phyloP scores from a whole-genome alignment of 2,113 vertebrate species.

The Hiodon tergisus region DNA sequence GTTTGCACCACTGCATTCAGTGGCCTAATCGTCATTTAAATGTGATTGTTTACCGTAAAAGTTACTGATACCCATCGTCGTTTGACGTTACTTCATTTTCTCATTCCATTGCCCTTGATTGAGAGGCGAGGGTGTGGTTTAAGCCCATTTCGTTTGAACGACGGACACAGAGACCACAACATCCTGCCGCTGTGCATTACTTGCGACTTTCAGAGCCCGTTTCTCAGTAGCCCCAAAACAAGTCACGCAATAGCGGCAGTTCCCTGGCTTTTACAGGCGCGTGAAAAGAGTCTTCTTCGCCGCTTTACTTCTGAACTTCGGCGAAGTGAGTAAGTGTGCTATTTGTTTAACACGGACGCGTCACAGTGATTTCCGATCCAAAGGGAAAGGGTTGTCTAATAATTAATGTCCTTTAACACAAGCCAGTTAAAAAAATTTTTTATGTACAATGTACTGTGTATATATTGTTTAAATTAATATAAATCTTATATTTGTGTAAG shows the following conservation, averaged over 20 bases:
- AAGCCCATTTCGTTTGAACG: neutral
- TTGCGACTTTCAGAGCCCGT: neutral
- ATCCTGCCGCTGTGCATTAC: slow-evolving; percentile 36
- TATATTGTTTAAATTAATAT: too few species aligned
- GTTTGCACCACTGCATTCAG: neutral
- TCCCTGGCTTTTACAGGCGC: neutral
- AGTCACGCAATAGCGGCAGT: too few species aligned
- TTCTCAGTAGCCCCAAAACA: neutral
- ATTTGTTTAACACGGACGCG: neutral
- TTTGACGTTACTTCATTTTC: neutral
- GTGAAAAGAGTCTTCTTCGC: slow-evolving; percentile 8
- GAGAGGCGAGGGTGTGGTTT: slow-evolving; percentile 1
- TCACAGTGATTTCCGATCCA: neutral
- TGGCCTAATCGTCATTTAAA: too few species aligned
- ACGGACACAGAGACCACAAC: slow-evolving; percentile 46
- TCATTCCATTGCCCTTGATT: neutral
- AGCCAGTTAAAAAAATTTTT: too few species aligned
- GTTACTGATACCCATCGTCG: neutral
- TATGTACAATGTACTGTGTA: too few species aligned
- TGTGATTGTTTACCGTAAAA: neutral
- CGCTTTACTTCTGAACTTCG: slow-evolving; percentile 20
- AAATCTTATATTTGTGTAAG: too few species aligned
- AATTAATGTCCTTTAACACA: too few species aligned
- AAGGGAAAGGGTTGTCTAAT: neutral
- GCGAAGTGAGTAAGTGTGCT: slow-evolving; percentile 26